Conservation (phyloP, 2,113 vertebrate genomes). For the Paratilapia polleni region DNA sequence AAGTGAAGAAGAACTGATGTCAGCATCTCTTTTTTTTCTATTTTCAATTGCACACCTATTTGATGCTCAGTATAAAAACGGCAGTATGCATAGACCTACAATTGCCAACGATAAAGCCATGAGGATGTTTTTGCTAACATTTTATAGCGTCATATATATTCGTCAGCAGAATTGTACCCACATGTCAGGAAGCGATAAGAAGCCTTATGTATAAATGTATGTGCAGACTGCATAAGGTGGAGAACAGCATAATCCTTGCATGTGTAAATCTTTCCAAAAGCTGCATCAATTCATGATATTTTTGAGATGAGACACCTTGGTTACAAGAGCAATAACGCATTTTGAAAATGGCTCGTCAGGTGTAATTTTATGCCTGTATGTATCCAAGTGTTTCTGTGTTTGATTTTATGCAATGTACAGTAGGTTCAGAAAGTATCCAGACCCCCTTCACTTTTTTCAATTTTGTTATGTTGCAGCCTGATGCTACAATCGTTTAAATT, state of each 20-base stretch:
- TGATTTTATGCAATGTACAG: background rate
- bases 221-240: background rate
- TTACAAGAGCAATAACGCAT: slow-evolving; percentile 1
- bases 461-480: too few species aligned
- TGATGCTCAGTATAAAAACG: background rate
- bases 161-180: slow-evolving; percentile 19
- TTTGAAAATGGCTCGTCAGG: background rate
- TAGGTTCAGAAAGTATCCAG: too few species aligned
- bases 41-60: background rate
- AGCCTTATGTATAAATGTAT: slow-evolving; percentile 33
- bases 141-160: slow-evolving; percentile 20
- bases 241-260: slow-evolving; percentile 18
- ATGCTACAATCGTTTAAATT: too few species aligned
- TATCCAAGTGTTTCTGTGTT: background rate
- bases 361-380: background rate
- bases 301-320: slow-evolving; percentile 8
- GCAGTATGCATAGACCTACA: background rate
- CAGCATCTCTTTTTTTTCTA: background rate
- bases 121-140: background rate
- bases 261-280: slow-evolving; percentile 18
- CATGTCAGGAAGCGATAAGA: slow-evolving; percentile 28
- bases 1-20: background rate
- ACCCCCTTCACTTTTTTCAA: too few species aligned
- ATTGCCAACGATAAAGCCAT: background rate
- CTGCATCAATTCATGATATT: background rate